phyloP scores from a whole-genome alignment of 2,888 invertebrate genomes.

The Drosophila bunnanda region DNA sequence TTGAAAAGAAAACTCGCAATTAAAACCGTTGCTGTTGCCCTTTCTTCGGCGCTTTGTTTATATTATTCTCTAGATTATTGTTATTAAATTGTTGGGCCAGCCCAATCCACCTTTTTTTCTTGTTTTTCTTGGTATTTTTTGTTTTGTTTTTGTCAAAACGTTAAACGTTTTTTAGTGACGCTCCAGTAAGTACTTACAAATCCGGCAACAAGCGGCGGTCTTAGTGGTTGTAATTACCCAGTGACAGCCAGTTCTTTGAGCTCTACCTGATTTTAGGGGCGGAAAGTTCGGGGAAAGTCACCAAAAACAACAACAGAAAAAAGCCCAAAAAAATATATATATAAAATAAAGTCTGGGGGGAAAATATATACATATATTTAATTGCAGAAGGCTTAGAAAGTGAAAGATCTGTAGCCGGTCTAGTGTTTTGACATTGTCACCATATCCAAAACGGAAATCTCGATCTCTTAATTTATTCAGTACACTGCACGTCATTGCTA shows the following conservation, averaged over 20 bases:
- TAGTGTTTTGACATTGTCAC: slow-evolving; percentile 10
- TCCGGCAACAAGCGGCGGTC: slow-evolving; percentile 33
- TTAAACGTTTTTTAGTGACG: slow-evolving; percentile 70
- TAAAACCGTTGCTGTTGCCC: slow-evolving; percentile 46
- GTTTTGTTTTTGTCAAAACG: slow-evolving; percentile 28
- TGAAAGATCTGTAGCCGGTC: slow-evolving; percentile 50
- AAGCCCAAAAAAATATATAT: background rate
- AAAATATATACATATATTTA: slow-evolving; percentile 37
- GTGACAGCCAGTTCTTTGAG: slow-evolving; percentile 53
- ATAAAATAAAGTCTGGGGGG: slow-evolving; percentile 47
- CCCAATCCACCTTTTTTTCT: slow-evolving; percentile 8
- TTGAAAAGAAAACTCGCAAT: slow-evolving; percentile 66
- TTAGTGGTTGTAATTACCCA: slow-evolving; percentile 38
- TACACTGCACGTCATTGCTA: slow-evolving; percentile 11
- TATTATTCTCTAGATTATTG: slow-evolving; percentile 46
- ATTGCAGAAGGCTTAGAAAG: slow-evolving; percentile 69
- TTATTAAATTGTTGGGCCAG: slow-evolving; percentile 51
- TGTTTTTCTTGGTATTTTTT: slow-evolving; percentile 10
- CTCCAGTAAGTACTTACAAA: slow-evolving; percentile 58
- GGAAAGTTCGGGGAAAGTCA: slow-evolving; percentile 37
- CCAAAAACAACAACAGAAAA: slow-evolving; percentile 15
- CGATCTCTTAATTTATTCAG: background rate
- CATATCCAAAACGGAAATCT: slow-evolving; percentile 24
- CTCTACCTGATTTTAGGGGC: slow-evolving; percentile 37
- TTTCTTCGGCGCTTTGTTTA: slow-evolving; percentile 38